These are phyloP conservation scores for Oryzias curvinotus DNA, from an alignment of 2,113 vertebrate species.

Conservation along the genomic window DNA sequence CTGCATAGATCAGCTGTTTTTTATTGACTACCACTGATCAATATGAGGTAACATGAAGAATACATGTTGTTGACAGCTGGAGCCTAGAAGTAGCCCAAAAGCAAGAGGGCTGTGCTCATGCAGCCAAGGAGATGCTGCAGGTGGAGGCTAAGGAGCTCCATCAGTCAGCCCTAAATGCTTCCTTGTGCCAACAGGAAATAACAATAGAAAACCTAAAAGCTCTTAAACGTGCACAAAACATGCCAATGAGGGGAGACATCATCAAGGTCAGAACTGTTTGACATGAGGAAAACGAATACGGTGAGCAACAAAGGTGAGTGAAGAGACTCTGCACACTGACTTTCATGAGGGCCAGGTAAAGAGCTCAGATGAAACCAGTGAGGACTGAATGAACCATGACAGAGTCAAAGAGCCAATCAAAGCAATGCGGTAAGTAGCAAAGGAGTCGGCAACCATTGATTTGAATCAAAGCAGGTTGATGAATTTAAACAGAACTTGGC, in stretches of 20 bases:
- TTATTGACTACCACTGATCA: slow-evolving; percentile 57
- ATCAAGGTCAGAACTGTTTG: slow-evolving; percentile 16
- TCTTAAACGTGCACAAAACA: slow-evolving; percentile 8
- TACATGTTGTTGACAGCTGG: slow-evolving; percentile 33
- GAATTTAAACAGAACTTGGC: slow-evolving; percentile 21
- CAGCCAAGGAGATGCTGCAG: slow-evolving; percentile 53
- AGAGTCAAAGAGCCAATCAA: slow-evolving; percentile 32
- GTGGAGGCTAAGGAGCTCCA: slow-evolving; percentile 30
- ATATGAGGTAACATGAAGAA: slow-evolving; percentile 69
- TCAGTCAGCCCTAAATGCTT: slow-evolving; percentile 41
- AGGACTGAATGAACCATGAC: slow-evolving; percentile 38
- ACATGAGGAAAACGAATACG: slow-evolving; percentile 20
- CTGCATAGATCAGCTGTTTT: slow-evolving; percentile 71
- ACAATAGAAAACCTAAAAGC: slow-evolving; percentile 17
- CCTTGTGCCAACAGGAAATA: slow-evolving; percentile 31
- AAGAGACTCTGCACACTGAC: slow-evolving; percentile 24
- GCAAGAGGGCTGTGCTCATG: slow-evolving; percentile 22
- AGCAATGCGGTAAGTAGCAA: slow-evolving; percentile 48
- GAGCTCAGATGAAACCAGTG: slow-evolving; percentile 47
- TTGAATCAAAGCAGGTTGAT: slow-evolving; percentile 30
- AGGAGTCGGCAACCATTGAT: slow-evolving; percentile 44
- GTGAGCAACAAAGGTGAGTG: slow-evolving; percentile 16
- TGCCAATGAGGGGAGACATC: slow-evolving; percentile 13
- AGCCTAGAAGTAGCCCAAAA: slow-evolving; percentile 39
- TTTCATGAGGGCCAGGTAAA: slow-evolving; percentile 39